These are phyloP conservation scores for Alosa alosa DNA, from an alignment of 2,113 vertebrate species.

Conservation along the genomic window DNA sequence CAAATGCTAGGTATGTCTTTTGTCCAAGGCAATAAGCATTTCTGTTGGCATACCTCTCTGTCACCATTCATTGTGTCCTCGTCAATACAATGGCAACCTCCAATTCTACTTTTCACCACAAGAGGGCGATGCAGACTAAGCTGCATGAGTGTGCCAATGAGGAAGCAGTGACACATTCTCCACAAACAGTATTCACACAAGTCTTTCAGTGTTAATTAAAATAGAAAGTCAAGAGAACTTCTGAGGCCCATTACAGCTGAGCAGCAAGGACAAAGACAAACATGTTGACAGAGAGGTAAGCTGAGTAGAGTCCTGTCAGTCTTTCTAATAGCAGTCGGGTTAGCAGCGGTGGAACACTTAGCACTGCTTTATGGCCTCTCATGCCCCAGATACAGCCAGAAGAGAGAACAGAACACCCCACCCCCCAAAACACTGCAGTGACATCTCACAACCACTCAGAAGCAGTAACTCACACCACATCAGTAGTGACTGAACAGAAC, in stretches of 20 bases:
- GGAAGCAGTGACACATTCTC: background rate
- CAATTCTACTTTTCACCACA: background rate
- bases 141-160: background rate
- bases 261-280: background rate
- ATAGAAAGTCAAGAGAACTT: background rate
- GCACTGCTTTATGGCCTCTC: background rate
- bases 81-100: background rate
- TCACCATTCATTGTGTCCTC: background rate
- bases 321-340: background rate
- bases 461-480: background rate
- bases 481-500: background rate
- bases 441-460: constrained; percentile 9
- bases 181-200: background rate
- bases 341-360: constrained; percentile 5
- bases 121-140: background rate
- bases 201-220: background rate
- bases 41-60: background rate
- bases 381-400: constrained; percentile 14
- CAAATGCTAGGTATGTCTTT: background rate
- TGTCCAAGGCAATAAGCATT: background rate
- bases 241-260: background rate
- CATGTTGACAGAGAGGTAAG: background rate
- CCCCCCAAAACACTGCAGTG: background rate
- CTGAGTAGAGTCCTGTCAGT: background rate
- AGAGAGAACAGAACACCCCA: background rate